phyloP scores from a whole-genome alignment of 1,140 invertebrate genomes.

The Drosophila ambigua region DNA sequence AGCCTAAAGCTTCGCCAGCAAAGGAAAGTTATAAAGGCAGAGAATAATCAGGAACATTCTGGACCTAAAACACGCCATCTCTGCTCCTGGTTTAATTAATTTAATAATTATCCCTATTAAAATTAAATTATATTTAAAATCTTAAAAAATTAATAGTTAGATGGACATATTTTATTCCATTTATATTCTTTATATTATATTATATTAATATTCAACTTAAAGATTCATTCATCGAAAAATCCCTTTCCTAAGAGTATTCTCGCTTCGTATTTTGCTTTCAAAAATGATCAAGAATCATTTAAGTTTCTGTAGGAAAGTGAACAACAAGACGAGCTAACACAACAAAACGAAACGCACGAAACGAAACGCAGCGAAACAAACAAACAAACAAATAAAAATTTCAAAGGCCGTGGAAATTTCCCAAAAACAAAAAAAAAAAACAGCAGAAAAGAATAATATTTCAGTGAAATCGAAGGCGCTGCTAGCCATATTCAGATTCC shows the following conservation, averaged over 20 bases:
- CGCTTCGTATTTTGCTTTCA: slow-evolving; percentile 25
- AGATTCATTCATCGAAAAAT: not conserved
- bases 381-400: slow-evolving; percentile 78
- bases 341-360: slow-evolving; percentile 24
- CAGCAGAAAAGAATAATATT: slow-evolving; percentile 39
- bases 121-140: too few relatives aligned
- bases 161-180: too few relatives aligned
- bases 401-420: slow-evolving; percentile 77
- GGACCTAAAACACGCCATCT: too few relatives aligned
- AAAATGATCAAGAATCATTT: slow-evolving; percentile 18
- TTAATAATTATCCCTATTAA: too few relatives aligned
- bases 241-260: slow-evolving; percentile 42
- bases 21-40: too few relatives aligned
- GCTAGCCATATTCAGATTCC: slow-evolving; percentile 13
- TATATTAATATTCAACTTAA: too few relatives aligned
- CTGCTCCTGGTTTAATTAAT: too few relatives aligned
- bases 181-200: too few relatives aligned
- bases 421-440: slow-evolving; percentile 35
- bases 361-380: slow-evolving; percentile 24
- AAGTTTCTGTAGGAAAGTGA: slow-evolving; percentile 44
- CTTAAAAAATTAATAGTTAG: too few relatives aligned
- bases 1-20: too few relatives aligned
- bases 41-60: too few relatives aligned
- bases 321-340: slow-evolving; percentile 35
- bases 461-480: slow-evolving; percentile 43